phyloP scores from a whole-genome alignment of 2,797 vertebrate species.

The Notamacropus eugenii region DNA sequence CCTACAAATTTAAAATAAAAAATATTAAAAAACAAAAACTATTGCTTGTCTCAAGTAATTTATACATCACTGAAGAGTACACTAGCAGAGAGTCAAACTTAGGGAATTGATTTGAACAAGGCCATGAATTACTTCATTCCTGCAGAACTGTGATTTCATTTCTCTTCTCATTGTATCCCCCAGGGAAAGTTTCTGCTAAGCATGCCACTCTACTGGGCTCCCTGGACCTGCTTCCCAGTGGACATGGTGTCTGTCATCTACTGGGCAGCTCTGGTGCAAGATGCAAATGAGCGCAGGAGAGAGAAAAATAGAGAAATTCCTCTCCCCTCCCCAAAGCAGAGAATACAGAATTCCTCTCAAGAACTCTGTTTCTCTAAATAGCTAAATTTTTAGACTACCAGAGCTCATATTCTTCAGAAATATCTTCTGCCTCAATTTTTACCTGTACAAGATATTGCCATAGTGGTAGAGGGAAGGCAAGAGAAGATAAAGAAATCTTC shows the following conservation, averaged over 20 bases:
- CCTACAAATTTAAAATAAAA: too few species aligned
- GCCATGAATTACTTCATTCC: too few species aligned
- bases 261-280: background rate
- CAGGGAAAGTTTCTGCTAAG: background rate
- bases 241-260: background rate
- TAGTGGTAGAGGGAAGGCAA: background rate
- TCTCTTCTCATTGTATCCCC: too few species aligned
- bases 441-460: background rate
- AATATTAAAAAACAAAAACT: too few species aligned
- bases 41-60: too few species aligned
- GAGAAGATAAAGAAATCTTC: background rate
- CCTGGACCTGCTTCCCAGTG: background rate
- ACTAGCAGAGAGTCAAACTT: too few species aligned
- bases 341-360: background rate
- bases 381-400: background rate
- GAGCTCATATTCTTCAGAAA: background rate
- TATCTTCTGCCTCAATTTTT: background rate
- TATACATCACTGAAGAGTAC: too few species aligned
- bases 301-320: background rate
- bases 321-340: background rate
- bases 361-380: background rate
- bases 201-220: background rate
- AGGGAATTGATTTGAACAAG: too few species aligned
- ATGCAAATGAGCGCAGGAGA: background rate
- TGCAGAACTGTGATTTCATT: too few species aligned